Evolutionary conservation across 2,888 invertebrate genomes (phyloP), one percentile per base, ranked within the genome.

Genomic region (Pheosia tremula): DNA sequence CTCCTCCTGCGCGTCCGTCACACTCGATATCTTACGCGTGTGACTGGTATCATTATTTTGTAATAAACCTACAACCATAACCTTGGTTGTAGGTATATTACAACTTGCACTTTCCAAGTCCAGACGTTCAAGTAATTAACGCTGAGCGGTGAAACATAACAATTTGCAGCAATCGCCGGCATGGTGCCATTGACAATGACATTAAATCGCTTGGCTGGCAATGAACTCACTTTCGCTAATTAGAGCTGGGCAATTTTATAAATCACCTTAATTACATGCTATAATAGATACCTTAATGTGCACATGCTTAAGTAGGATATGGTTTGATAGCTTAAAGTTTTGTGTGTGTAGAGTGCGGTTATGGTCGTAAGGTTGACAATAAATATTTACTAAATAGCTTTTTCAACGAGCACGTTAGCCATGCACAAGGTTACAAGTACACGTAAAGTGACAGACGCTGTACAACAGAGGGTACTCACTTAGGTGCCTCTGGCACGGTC

Each of bases 401-500:
- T 43, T 9, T 43, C 10, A 9, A 43, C 4, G 1, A 4, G 43
- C 43, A 47, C 47, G 47, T 11, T 47, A 47, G 47, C 47, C 11
- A n/a, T 9, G 9, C 5, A 47, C 3, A 0, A 47, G 8, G 9
- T 47, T 4, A 4, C 4, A 47, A n/a, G 11, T 47, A 5, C 47
- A 3, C 47, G 47, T n/a, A 50, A 10, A n/a, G 24, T 50, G 24
- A 24, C 8, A 24, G 50, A 24, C 24, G 10, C 0, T 13, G 24
- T 50, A 50, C 4, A 24, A 24, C 13, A 50, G 24, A 24, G 24
- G 24, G 50, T 50, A 91, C 92, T 91, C 84, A 93, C 93, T 91
- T 93, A 69, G 91, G 86, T 81, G 86, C 89, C 82, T 91, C 92
- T 83, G 92, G 91, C 83, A 82, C 80, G 66, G 87, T 80, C 64